Percentiles rank a stretch among this genome's conserved stretches.
Conservation (phyloP, 2,888 invertebrate species). For the Lottia scabra region DNA sequence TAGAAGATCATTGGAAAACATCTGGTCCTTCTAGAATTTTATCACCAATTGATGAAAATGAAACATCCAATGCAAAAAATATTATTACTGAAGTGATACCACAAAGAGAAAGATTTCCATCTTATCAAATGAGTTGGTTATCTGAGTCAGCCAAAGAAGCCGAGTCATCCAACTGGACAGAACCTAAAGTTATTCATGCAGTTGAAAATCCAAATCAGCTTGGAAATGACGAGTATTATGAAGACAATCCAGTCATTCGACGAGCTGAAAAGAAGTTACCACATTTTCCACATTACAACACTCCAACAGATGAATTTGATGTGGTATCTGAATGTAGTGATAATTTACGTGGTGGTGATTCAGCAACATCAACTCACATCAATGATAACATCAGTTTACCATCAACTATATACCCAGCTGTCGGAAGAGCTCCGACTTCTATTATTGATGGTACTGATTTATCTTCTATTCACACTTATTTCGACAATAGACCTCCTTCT, state of each 20-base stretch:
- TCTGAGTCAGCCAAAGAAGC: conserved; percentile 24
- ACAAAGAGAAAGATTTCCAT: conserved; percentile 43
- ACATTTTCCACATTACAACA: conserved; percentile 51
- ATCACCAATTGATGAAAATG: conserved; percentile 49
- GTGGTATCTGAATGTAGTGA: conserved; percentile 29
- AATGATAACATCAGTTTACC: not conserved
- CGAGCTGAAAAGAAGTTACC: conserved; percentile 33
- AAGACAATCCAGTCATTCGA: conserved; percentile 23
- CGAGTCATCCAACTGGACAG: not conserved
- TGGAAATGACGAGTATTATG: conserved; percentile 10
- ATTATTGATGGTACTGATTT: conserved; percentile 6
- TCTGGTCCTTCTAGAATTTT: conserved; percentile 30
- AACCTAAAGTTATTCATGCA: conserved; percentile 12
- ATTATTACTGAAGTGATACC: conserved; percentile 31
- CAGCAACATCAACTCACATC: not conserved
- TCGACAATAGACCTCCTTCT: conserved; percentile 1
- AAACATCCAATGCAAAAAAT: conserved; percentile 30
- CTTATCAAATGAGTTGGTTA: conserved; percentile 48
- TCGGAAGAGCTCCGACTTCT: not conserved
- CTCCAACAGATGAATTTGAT: conserved; percentile 48
- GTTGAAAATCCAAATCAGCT: conserved; percentile 13
- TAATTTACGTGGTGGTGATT: not conserved
- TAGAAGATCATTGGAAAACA: conserved; percentile 31
- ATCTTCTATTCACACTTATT: conserved; percentile 10
- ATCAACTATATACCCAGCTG: not conserved